Evolutionary conservation across 1,140 invertebrate species (phyloP).

Genomic region (Zaprionus davidi): DNA sequence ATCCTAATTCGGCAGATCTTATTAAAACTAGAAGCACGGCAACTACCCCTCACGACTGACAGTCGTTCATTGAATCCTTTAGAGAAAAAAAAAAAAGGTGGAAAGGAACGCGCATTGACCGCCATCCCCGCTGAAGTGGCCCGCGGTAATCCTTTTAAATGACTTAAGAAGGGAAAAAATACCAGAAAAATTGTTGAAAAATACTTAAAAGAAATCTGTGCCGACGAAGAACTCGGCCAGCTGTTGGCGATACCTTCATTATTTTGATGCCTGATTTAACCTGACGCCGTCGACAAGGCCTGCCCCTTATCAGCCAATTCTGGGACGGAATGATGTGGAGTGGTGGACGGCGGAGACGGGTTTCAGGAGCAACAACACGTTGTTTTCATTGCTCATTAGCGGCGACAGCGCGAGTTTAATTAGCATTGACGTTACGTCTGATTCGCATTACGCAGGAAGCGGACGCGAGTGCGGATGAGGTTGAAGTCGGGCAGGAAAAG

Average conservation of each 20-base stretch:
- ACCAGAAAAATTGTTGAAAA: conserved; percentile 66
- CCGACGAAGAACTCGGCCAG: conserved; percentile 1
- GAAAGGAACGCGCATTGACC: not conserved
- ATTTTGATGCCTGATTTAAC: conserved; percentile 80
- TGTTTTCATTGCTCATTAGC: conserved; percentile 84
- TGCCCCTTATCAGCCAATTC: conserved; percentile 69
- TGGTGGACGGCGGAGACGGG: not conserved
- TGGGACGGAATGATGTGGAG: conserved; percentile 1
- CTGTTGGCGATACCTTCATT: conserved; percentile 63
- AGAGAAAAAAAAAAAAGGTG: conserved; percentile 44
- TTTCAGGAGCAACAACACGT: conserved; percentile 65
- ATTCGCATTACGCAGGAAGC: conserved; percentile 32
- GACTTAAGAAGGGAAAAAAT: conserved; percentile 57
- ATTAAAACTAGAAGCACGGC: conserved; percentile 38
- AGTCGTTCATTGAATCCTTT: conserved; percentile 53
- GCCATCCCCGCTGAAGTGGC: conserved; percentile 7
- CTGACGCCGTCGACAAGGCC: conserved; percentile 54
- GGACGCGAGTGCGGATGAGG: not conserved
- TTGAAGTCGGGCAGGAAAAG: conserved; percentile 46
- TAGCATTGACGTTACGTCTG: conserved; percentile 76
- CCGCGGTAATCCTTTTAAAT: conserved; percentile 73
- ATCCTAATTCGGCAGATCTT: conserved; percentile 9
- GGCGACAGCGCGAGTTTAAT: conserved; percentile 82
- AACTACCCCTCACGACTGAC: conserved; percentile 42
- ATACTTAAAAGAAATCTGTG: conserved; percentile 76